phyloP scores from a whole-genome alignment of 2,113 vertebrate species.

The Elephantulus edwardii region DNA sequence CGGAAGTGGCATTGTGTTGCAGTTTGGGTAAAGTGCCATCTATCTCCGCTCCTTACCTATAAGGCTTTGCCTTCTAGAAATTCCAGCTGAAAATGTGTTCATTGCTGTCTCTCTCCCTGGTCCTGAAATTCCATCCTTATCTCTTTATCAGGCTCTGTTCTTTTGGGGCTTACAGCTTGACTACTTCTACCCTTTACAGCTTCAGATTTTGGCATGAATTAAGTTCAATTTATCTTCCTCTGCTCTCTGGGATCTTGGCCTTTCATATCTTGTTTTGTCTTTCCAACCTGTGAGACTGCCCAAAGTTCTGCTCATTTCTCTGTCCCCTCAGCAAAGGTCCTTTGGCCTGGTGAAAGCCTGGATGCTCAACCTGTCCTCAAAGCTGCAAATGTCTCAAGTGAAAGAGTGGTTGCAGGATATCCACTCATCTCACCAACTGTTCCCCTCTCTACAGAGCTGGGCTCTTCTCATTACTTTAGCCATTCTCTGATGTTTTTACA shows the following conservation, averaged over 20 bases:
- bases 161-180: background rate
- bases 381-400: background rate
- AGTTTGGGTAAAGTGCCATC: background rate
- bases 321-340: background rate
- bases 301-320: conserved; percentile 2
- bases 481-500: background rate
- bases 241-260: background rate
- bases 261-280: background rate
- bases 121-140: background rate
- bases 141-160: background rate
- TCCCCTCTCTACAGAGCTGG: background rate
- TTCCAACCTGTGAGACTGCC: background rate
- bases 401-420: background rate
- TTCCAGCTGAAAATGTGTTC: background rate
- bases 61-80: background rate
- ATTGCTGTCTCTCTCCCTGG: background rate
- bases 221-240: background rate
- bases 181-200: background rate
- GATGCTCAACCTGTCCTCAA: background rate
- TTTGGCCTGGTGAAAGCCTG: background rate
- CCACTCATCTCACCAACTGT: background rate
- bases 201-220: background rate
- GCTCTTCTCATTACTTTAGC: background rate
- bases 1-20: background rate
- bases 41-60: background rate